A percentile compares a stretch with the other conserved stretches of the same genome.
phyloP scores from a whole-genome alignment of 2,888 invertebrate species.

The Parnassius glacialis region DNA sequence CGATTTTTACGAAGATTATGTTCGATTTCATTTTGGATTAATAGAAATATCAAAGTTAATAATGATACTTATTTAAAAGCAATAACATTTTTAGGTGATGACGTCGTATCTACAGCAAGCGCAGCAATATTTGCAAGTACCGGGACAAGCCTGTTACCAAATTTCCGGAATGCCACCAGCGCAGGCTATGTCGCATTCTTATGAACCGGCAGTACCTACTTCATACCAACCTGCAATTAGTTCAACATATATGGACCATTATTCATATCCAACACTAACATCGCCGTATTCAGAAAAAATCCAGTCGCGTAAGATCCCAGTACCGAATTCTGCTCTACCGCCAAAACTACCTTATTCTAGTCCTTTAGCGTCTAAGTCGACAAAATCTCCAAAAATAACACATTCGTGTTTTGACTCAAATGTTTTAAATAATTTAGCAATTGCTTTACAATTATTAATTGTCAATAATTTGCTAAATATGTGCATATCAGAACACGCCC shows the following conservation, averaged over 20 bases:
- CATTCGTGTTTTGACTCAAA: constrained; percentile 44
- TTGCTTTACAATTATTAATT: constrained; percentile 62
- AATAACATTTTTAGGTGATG: constrained; percentile 18
- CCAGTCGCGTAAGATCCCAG: not conserved
- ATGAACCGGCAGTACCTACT: constrained; percentile 9
- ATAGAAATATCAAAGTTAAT: no score
- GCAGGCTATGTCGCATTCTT: not conserved
- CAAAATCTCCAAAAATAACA: constrained; percentile 11
- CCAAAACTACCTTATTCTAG: not conserved
- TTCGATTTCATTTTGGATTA: no score
- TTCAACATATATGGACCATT: constrained; percentile 7
- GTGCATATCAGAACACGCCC: constrained; percentile 35
- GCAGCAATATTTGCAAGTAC: constrained; percentile 24
- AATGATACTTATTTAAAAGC: no score
- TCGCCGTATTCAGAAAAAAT: constrained; percentile 1
- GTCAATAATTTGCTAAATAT: constrained; percentile 58
- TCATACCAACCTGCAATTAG: constrained; percentile 10
- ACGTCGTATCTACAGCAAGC: constrained; percentile 20
- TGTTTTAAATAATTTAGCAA: constrained; percentile 63
- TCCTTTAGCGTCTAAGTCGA: constrained; percentile 6
- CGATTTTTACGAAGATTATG: no score
- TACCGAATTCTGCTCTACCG: constrained; percentile 14
- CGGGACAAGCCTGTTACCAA: constrained; percentile 22
- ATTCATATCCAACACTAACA: constrained; percentile 4
- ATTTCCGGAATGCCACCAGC: constrained; percentile 10